A percentile compares a stretch with the other conserved stretches of the same genome.
Evolutionary conservation across 2,113 vertebrate genomes (phyloP).

Genomic region (Lycocorax pyrrhopterus): DNA sequence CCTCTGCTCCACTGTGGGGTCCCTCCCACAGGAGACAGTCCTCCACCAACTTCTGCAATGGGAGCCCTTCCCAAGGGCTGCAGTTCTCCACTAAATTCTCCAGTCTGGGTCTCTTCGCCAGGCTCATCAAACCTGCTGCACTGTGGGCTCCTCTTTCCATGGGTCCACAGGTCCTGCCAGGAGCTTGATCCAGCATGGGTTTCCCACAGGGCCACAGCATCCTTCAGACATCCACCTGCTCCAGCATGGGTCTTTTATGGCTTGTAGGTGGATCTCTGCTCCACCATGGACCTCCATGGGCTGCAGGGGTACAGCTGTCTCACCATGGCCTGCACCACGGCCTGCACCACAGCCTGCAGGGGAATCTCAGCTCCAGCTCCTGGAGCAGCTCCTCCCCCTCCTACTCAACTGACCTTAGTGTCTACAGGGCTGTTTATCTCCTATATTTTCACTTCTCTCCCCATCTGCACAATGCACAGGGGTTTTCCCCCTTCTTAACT

Average conservation of each 20-base stretch:
- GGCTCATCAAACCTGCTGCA: neutral
- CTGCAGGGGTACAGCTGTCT: neutral
- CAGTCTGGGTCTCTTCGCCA: rapidly evolving
- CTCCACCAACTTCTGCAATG: neutral
- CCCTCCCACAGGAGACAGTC: neutral
- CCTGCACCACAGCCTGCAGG: neutral
- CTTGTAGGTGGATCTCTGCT: neutral
- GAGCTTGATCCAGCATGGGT: rapidly evolving
- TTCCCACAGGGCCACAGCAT: neutral
- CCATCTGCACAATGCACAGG: neutral
- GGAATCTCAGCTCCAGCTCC: neutral
- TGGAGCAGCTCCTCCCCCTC: neutral
- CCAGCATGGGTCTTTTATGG: no score
- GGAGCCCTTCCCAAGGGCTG: neutral
- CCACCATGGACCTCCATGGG: neutral
- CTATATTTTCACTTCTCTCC: neutral
- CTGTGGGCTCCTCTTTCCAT: neutral
- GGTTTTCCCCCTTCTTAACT: neutral
- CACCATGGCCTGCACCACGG: neutral
- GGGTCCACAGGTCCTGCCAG: neutral
- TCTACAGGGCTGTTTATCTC: neutral
- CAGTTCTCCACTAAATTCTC: neutral
- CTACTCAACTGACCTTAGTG: neutral
- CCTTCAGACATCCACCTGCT: neutral
- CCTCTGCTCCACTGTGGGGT: neutral